Evolutionary conservation across 2,797 vertebrate species (phyloP), one percentile per base, ranked within the genome.

Genomic region (Crypturellus tataupa): DNA sequence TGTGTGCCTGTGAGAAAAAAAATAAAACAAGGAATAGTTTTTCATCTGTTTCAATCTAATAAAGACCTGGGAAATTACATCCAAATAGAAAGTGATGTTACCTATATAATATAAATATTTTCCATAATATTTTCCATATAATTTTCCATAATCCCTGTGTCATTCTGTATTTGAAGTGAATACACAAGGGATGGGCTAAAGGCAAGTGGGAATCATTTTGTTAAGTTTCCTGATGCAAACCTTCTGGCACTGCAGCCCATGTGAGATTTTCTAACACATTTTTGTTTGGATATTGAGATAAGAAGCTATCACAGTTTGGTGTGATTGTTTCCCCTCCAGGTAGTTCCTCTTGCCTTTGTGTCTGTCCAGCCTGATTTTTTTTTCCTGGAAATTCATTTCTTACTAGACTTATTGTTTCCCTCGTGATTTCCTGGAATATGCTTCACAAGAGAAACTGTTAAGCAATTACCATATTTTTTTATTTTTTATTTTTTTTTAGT

Each of bases 401-500:
- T 62, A 42, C n/a, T 33, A 76, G 49, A 12, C 10, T 5, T 31
- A 33, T 25, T 63, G 53, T 63, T 93, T 84, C 37, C 56, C 46
- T 82, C 46, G 21, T 40, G 40, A 72, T 87, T 94, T 86, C 80
- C 59, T 31, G 59, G 56, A 94, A 80, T 37, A 53, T 12, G 8
- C 68, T 92, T 90, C 11, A 18, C 68, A 72, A 88, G 49, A 83
- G 18, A 8, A 31, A 20, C 8, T 25, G 51, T 85, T 55, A 12
- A 31, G 37, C 25, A 58, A 24, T 83, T 86, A 73, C 46, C 80
- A 65, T 58, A n/a, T 11, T 70, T 87, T 25, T 19, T 58, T 58
- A 84, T 42, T 49, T 84, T 87, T 73, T 49, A 81, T 87, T 73
- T 84, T 87, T 73, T 78, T 88, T 90, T 35, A 77, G 33, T 47